Conservation (phyloP, 2,113 vertebrate species). For the Stegastes partitus region DNA sequence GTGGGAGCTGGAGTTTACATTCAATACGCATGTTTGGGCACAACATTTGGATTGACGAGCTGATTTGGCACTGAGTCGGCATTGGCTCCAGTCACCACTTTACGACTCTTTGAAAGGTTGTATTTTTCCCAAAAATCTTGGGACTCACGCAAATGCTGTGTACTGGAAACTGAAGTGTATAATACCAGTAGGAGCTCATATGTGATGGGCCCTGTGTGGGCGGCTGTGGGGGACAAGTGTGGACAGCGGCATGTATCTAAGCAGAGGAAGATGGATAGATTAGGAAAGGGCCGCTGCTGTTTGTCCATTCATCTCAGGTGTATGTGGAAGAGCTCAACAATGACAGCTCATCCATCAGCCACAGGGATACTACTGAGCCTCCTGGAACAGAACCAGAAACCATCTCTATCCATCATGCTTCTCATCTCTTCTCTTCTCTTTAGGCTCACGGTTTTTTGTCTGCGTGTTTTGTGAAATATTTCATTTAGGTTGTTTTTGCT, state of each 20-base stretch:
- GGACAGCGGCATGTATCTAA: conserved; percentile 61
- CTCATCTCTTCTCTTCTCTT: conserved; percentile 17
- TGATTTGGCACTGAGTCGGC: conserved; percentile 13
- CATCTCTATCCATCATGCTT: conserved; percentile 55
- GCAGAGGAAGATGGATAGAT: conserved; percentile 72
- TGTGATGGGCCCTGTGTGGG: conserved; percentile 37
- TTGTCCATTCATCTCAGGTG: conserved; percentile 82
- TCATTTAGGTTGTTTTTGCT: not conserved
- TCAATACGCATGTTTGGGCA: conserved; percentile 20
- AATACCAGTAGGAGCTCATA: conserved; percentile 41
- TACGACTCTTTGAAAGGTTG: not conserved
- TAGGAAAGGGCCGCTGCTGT: conserved; percentile 68
- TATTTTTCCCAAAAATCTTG: conserved; percentile 10
- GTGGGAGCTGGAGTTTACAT: not conserved
- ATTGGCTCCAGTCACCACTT: no score
- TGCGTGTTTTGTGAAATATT: not conserved
- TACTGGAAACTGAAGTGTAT: conserved; percentile 34
- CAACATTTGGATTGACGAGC: conserved; percentile 11
- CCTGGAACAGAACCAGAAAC: conserved; percentile 79
- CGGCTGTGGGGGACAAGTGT: conserved; percentile 23
- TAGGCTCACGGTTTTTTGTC: no score
- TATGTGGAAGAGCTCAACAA: conserved; percentile 67
- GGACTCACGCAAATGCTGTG: conserved; percentile 24
- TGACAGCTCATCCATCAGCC: conserved; percentile 83
- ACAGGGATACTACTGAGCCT: conserved; percentile 71